Conservation (phyloP, 1,140 invertebrate genomes). For the Drosophila pachea region DNA sequence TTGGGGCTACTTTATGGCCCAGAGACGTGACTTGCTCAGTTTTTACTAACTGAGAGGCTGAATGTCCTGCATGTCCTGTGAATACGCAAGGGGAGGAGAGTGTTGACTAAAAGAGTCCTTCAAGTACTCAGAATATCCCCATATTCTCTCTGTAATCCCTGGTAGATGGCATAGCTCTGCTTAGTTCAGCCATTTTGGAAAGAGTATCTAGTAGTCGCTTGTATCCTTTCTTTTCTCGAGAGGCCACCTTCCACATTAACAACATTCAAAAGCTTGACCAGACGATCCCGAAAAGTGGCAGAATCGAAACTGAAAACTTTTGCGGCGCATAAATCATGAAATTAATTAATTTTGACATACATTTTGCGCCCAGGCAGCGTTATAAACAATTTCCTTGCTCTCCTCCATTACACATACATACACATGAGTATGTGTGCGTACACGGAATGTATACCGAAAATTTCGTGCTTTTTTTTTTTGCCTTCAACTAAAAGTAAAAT, state of each 20-base stretch:
- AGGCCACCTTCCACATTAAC: constrained; percentile 20
- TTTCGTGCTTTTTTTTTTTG: background rate
- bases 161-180: too few relatives aligned
- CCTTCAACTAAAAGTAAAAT: constrained; percentile 73
- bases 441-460: background rate
- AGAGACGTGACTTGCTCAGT: constrained; percentile 64
- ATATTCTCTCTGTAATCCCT: too few relatives aligned
- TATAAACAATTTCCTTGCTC: constrained; percentile 67
- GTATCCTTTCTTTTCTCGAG: background rate
- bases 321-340: constrained; percentile 75
- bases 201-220: background rate
- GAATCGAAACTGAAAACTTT: constrained; percentile 52
- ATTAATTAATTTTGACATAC: constrained; percentile 79
- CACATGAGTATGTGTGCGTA: background rate
- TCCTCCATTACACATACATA: constrained; percentile 8
- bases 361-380: constrained; percentile 60
- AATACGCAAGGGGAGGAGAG: too few relatives aligned
- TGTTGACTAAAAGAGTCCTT: background rate
- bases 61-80: background rate
- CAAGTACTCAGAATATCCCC: too few relatives aligned
- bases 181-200: too few relatives aligned
- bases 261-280: constrained; percentile 29
- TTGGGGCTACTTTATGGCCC: constrained; percentile 44
- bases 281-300: constrained; percentile 30
- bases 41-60: constrained; percentile 14